Percentiles rank a stretch among this genome's conserved stretches.
These are phyloP conservation scores for Lepisosteus osseus DNA, from an alignment of 2,113 vertebrate species.

Conservation along the genomic window DNA sequence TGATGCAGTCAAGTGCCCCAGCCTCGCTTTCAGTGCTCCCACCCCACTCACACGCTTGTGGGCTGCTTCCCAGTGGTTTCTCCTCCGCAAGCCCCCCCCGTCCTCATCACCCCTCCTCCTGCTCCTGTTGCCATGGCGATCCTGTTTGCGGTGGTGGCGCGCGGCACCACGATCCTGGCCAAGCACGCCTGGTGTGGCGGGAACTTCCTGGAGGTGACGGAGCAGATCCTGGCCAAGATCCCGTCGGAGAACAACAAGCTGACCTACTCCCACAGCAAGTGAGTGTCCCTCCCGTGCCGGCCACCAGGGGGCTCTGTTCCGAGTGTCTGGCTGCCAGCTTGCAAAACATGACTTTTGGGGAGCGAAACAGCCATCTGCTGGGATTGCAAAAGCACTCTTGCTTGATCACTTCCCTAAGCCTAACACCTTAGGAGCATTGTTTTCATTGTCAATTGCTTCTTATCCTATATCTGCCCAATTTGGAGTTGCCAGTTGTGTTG, in stretches of 20 bases:
- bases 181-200: constrained; percentile 94
- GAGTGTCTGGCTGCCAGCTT: too few species aligned
- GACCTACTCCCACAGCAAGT: constrained; percentile 95
- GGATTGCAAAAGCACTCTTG: too few species aligned
- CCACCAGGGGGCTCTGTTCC: too few species aligned
- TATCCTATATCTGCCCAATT: background rate
- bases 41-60: too few species aligned
- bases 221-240: constrained; percentile 94
- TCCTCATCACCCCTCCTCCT: background rate
- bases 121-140: constrained; percentile 82
- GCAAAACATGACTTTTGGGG: too few species aligned
- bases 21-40: too few species aligned
- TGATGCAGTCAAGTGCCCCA: too few species aligned
- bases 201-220: constrained; percentile 96
- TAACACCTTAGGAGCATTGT: background rate
- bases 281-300: constrained; percentile 34
- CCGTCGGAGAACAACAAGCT: constrained; percentile 96
- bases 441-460: background rate
- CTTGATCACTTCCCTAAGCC: background rate
- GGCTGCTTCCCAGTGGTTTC: too few species aligned
- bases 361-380: too few species aligned
- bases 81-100: too few species aligned
- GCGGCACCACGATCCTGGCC: constrained; percentile 93
- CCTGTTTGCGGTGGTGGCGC: constrained; percentile 92
- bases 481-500: background rate